Evolutionary conservation across 2,888 invertebrate species (phyloP).

Genomic region (Aphodius sticticus): DNA sequence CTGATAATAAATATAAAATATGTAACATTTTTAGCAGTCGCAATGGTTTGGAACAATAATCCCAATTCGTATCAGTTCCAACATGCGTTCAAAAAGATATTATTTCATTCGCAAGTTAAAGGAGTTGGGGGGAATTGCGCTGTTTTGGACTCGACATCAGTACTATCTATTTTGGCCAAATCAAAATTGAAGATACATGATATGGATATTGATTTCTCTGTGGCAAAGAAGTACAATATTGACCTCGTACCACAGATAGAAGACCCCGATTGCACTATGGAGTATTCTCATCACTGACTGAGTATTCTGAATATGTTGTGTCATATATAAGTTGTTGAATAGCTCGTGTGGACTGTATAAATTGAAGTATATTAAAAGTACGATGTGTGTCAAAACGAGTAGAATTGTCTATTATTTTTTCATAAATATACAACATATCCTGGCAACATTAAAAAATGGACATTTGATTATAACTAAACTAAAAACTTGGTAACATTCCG

Average conservation of each 20-base stretch:
- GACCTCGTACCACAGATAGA: not conserved
- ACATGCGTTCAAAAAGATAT: not conserved
- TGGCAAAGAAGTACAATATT: not conserved
- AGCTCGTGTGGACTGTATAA: no score
- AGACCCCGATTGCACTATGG: not conserved
- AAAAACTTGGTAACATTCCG: no score
- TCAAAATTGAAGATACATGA: not conserved
- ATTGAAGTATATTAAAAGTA: no score
- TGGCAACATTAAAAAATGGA: no score
- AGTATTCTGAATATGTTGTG: not conserved
- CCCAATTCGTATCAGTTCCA: not conserved
- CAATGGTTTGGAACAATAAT: not conserved
- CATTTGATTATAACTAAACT: no score
- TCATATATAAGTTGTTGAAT: no score
- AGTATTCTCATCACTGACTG: not conserved
- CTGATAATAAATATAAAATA: not conserved
- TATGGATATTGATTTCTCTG: not conserved
- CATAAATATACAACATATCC: no score
- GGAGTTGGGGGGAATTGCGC: slow-evolving; percentile 4
- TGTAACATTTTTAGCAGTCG: not conserved
- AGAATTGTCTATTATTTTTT: no score
- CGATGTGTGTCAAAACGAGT: no score
- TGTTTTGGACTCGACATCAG: not conserved
- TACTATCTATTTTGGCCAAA: not conserved
- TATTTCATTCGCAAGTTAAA: not conserved